phyloP scores from a whole-genome alignment of 2,113 vertebrate genomes.

The Eupsittula cactorum region DNA sequence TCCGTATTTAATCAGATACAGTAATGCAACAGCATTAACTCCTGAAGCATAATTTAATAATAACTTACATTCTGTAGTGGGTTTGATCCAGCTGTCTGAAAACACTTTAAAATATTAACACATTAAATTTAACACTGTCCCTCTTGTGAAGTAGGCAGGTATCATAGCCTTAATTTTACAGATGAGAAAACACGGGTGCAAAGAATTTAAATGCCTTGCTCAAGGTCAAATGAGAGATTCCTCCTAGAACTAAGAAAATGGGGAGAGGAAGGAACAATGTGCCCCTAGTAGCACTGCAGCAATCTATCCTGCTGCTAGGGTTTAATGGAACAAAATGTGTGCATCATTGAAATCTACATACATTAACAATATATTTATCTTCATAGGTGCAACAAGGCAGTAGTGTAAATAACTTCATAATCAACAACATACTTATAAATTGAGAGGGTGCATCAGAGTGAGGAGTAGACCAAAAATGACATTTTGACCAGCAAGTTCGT shows the following conservation, averaged over 20 bases:
- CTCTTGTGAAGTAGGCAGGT: constrained; percentile 38
- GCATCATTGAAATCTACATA: neutral
- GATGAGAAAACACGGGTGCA: constrained; percentile 19
- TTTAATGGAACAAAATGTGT: neutral
- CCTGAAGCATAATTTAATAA: constrained; percentile 47
- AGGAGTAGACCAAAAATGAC: neutral
- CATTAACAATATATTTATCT: neutral
- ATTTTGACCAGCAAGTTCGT: neutral
- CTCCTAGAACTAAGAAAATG: neutral
- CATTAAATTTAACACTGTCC: constrained; percentile 45
- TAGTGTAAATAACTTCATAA: neutral
- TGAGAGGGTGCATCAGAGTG: neutral
- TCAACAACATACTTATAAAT: neutral
- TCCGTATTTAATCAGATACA: constrained; percentile 17
- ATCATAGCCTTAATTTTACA: constrained; percentile 63
- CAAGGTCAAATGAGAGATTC: constrained; percentile 59
- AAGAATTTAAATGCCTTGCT: constrained; percentile 49
- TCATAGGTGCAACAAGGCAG: neutral
- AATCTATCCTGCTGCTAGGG: neutral
- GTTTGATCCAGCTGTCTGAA: constrained; percentile 55
- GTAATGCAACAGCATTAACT: neutral
- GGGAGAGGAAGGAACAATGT: neutral
- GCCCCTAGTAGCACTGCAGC: neutral
- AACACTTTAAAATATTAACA: constrained; percentile 55
- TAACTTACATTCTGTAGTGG: constrained; percentile 31